Conservation (phyloP, 2,113 vertebrate genomes). For the Clarias batrachus region DNA sequence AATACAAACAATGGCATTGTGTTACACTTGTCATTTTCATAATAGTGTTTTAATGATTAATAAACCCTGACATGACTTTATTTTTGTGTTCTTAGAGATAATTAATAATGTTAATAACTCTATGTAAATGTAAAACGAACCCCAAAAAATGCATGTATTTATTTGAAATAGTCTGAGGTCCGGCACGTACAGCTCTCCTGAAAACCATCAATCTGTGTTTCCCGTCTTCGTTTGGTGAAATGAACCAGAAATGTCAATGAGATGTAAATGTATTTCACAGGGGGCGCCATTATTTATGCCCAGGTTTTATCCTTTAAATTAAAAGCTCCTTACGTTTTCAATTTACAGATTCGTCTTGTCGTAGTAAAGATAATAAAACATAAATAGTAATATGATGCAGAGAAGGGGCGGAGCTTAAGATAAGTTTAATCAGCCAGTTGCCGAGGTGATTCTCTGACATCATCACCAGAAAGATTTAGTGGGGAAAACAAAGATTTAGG, state of each 20-base stretch:
- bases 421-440: neutral
- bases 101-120: neutral
- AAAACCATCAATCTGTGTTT: conserved; percentile 5
- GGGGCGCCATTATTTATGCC: neutral
- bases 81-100: neutral
- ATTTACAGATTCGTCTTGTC: neutral
- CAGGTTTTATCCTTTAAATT: conserved; percentile 11
- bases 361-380: neutral
- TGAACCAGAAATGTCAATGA: conserved; percentile 42
- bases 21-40: neutral
- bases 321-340: neutral
- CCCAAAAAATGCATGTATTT: neutral
- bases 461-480: neutral
- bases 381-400: neutral
- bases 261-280: conserved; percentile 37
- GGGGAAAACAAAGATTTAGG: too few species aligned
- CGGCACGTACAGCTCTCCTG: neutral
- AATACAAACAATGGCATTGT: neutral
- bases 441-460: neutral
- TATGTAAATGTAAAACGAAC: neutral
- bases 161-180: neutral
- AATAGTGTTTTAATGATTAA: neutral
- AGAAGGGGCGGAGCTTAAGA: neutral
- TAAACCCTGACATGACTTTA: neutral
- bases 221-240: conserved; percentile 22